Evolutionary conservation across 2,888 invertebrate species (phyloP), one percentile per base, ranked within the genome.

Genomic region (Latrodectus hesperus): DNA sequence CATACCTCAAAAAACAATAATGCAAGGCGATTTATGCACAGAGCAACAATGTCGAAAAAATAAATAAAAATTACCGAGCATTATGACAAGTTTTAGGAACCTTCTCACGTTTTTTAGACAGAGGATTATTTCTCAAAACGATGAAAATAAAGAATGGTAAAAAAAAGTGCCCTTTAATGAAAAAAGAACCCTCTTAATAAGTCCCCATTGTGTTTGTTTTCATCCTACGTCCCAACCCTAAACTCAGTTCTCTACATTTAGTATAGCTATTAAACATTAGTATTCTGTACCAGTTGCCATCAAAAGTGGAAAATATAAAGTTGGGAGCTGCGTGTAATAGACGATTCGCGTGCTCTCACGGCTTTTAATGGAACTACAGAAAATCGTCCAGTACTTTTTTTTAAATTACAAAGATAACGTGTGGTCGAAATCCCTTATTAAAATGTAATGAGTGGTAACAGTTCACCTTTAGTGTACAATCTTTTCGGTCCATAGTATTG

Each of bases 371-470:
- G 67, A 67, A 67, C 78, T 68, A 65, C 53, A 67, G 68, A 73
- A 84, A 84, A 84, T 78, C 77, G 65, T 77, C 79, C 51, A 79
- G 70, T 49, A 79, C 10, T 73, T 78, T 77, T 78, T 52, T 53
- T 79, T 79, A 85, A 79, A 79, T 84, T 84, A 73, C 72, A 78
- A 84, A 77, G 84, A 78, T 78, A 78, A 78, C 78, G 78, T 72
- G 70, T 64, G 53, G 64, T 68, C 68, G 68, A 85, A 70, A 85
- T 60, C 67, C 67, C 84, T 84, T 84, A 84, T 84, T 84, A 84
- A 84, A 84, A 84, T 84, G 68, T 73, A 84, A 73, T 78, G 70
- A 76, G 84, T 84, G 72, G 73, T 71, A 77, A 77, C 64, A 65
- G 55, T 65, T 60, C 65, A 67, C 26, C 53, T 17, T n/a, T 26